phyloP scores from a whole-genome alignment of 2,888 invertebrate species.

The Pyrocoelia pectoralis region DNA sequence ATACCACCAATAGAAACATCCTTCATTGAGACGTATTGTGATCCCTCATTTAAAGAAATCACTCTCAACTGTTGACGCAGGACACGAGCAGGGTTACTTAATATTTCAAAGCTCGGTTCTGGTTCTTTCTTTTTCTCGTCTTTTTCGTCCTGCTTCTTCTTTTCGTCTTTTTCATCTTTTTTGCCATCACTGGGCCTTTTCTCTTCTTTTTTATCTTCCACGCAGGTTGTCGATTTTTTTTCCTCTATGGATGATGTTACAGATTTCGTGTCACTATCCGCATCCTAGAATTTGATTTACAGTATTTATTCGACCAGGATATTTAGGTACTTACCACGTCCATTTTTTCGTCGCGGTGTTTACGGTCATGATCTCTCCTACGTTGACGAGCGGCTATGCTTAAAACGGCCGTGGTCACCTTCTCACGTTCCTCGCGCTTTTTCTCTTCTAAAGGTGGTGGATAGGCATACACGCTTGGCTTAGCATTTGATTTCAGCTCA shows the following conservation, averaged over 20 bases:
- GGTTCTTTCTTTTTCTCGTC: constrained; percentile 80
- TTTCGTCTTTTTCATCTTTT: constrained; percentile 59
- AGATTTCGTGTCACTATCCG: constrained; percentile 54
- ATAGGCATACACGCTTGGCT: constrained; percentile 95
- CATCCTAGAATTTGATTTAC: constrained; percentile 35
- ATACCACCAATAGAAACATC: constrained; percentile 95
- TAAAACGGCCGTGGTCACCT: constrained; percentile 96
- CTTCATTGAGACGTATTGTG: constrained; percentile 86
- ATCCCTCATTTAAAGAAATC: constrained; percentile 80
- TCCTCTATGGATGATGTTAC: constrained; percentile 55
- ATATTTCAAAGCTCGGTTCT: constrained; percentile 89
- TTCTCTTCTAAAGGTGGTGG: constrained; percentile 97
- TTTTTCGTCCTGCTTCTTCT: constrained; percentile 64
- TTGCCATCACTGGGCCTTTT: constrained; percentile 52
- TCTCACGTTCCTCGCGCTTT: constrained; percentile 96
- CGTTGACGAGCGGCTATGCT: constrained; percentile 95
- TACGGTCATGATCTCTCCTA: constrained; percentile 80
- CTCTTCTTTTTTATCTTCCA: constrained; percentile 31
- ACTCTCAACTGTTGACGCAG: constrained; percentile 90
- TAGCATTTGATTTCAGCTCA: constrained; percentile 90
- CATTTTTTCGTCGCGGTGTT: constrained; percentile 76
- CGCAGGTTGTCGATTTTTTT: constrained; percentile 53
- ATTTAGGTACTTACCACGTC: constrained; percentile 72
- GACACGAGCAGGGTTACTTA: constrained; percentile 94
- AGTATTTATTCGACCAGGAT: not conserved